Evolutionary conservation across 2,113 vertebrate species (phyloP).

Genomic region (Guaruba guarouba): DNA sequence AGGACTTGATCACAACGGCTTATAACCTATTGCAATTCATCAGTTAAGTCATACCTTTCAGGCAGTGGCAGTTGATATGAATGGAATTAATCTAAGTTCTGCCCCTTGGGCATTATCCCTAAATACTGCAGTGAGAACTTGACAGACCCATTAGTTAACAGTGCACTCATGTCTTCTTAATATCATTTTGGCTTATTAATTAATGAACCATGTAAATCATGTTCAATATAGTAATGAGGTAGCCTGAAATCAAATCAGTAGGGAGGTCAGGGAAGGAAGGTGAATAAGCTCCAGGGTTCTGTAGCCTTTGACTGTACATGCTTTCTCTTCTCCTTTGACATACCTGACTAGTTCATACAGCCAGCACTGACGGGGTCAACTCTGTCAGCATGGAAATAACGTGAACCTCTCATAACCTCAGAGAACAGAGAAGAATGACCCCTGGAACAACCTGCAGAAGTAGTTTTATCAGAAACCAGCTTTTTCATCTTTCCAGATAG

Average conservation of each 20-base stretch:
- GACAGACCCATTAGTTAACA: slow-evolving; percentile 49
- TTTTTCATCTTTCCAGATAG: background rate
- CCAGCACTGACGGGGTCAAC: background rate
- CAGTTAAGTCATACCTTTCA: background rate
- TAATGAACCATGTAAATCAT: slow-evolving; percentile 40
- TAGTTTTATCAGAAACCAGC: background rate
- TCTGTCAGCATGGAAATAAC: background rate
- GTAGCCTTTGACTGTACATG: background rate
- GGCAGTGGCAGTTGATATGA: background rate
- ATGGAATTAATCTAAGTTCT: slow-evolving; percentile 22
- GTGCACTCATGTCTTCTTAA: background rate
- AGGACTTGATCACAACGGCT: background rate
- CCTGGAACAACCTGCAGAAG: background rate
- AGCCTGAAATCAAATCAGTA: background rate
- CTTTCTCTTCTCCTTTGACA: background rate
- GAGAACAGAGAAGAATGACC: background rate
- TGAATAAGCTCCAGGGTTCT: background rate
- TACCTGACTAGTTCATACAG: background rate
- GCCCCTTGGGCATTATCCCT: background rate
- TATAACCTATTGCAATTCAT: background rate
- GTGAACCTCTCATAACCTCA: background rate
- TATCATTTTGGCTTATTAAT: slow-evolving; percentile 42
- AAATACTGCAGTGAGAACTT: slow-evolving; percentile 14
- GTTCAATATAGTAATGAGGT: background rate
- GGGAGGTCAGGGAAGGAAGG: background rate